phyloP scores from a whole-genome alignment of 1,140 invertebrate genomes.

The Eueides isabella region DNA sequence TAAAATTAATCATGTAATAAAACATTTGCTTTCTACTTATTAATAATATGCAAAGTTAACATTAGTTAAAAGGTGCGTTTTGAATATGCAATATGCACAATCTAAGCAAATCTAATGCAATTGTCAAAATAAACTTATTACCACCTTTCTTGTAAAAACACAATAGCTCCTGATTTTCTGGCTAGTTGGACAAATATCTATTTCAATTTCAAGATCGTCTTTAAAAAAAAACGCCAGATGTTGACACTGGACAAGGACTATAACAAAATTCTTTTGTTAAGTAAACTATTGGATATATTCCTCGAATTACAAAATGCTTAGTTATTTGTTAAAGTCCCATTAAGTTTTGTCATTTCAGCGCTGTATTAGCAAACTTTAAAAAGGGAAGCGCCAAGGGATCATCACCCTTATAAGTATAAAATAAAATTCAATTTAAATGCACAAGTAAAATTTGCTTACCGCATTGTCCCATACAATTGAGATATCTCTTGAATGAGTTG shows the following conservation, averaged over 20 bases:
- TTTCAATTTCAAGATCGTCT: conserved; percentile 62
- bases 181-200: conserved; percentile 80
- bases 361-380: background rate
- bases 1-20: no score
- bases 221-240: conserved; percentile 74
- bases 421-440: conserved; percentile 16
- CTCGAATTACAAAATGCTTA: conserved; percentile 79
- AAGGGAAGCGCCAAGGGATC: conserved; percentile 23
- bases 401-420: conserved; percentile 29
- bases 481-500: conserved; percentile 71
- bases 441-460: conserved; percentile 44
- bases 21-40: background rate
- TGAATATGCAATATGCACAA: conserved; percentile 43
- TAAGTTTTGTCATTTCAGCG: conserved; percentile 72
- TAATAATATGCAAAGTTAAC: background rate
- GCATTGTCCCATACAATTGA: conserved; percentile 72
- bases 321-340: conserved; percentile 80
- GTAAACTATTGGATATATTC: conserved; percentile 75
- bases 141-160: conserved; percentile 66
- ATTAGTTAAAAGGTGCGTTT: background rate
- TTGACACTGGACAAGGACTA: conserved; percentile 12
- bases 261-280: conserved; percentile 71
- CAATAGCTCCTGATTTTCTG: conserved; percentile 77
- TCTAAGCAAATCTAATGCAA: conserved; percentile 50
- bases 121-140: conserved; percentile 63